Conservation (phyloP, 2,797 vertebrate species). For the Austrolebias charrua region DNA sequence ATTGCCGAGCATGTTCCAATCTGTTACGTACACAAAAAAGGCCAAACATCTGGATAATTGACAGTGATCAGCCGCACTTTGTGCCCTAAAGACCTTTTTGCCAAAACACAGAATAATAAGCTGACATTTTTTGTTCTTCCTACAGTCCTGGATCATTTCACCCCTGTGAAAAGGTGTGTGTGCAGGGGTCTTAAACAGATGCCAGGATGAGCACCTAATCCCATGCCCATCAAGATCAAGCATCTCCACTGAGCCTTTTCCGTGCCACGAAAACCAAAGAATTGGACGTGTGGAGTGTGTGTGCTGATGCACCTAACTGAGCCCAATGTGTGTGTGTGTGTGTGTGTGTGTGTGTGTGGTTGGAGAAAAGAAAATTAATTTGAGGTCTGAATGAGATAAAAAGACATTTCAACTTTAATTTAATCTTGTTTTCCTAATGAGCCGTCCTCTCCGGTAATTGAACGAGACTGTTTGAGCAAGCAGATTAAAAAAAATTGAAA, state of each 20-base stretch:
- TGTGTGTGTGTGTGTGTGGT: not conserved
- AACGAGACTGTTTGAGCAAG: slow-evolving; percentile 11
- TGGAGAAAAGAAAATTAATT: slow-evolving; percentile 37
- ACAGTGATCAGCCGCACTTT: too few relatives aligned
- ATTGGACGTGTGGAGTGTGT: slow-evolving; percentile 53
- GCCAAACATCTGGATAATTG: too few relatives aligned
- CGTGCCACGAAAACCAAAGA: slow-evolving; percentile 53
- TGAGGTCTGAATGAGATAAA: slow-evolving; percentile 43
- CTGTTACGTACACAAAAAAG: too few relatives aligned
- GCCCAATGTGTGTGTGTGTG: not conserved
- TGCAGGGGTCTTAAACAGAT: slow-evolving; percentile 40
- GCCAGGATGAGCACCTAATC: slow-evolving; percentile 48
- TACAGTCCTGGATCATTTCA: slow-evolving; percentile 16
- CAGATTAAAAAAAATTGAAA: not conserved
- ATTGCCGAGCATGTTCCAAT: too few relatives aligned
- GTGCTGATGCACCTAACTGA: slow-evolving; percentile 47
- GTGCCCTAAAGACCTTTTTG: not conserved
- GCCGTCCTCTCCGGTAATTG: slow-evolving; percentile 27
- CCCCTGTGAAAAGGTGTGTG: not conserved
- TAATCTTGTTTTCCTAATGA: slow-evolving; percentile 28
- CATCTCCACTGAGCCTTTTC: slow-evolving; percentile 54
- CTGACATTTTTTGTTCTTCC: slow-evolving; percentile 3
- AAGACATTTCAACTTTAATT: slow-evolving; percentile 27
- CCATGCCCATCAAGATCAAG: slow-evolving; percentile 42
- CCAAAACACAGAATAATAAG: slow-evolving; percentile 2